Percentiles rank a stretch among this genome's conserved stretches.
phyloP scores from a whole-genome alignment of 2,113 vertebrate species.

The Mormyrus lacerda region DNA sequence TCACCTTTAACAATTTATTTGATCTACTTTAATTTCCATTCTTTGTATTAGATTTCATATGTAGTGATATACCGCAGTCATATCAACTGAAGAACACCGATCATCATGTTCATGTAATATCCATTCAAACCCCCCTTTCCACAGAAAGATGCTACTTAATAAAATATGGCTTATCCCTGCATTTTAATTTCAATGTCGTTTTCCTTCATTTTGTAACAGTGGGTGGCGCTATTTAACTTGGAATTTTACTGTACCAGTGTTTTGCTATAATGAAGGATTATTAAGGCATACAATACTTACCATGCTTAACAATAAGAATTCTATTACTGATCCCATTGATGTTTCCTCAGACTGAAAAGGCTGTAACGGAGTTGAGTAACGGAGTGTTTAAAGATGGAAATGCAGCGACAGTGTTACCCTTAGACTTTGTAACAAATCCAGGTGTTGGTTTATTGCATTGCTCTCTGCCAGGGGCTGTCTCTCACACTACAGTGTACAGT shows the following conservation, averaged over 20 bases:
- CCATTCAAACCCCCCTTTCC: background rate
- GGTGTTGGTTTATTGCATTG: background rate
- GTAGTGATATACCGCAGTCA: background rate
- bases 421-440: background rate
- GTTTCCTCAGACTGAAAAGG: background rate
- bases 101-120: background rate
- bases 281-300: background rate
- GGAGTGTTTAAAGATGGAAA: background rate
- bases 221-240: constrained; percentile 3
- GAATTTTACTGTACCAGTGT: background rate
- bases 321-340: background rate
- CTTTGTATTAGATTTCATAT: background rate
- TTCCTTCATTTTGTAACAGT: background rate
- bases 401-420: background rate
- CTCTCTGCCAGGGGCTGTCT: background rate
- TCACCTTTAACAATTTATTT: background rate
- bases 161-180: background rate
- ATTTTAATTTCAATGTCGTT: background rate
- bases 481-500: background rate
- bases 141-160: background rate
- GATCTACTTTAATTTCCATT: background rate
- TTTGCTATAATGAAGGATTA: background rate
- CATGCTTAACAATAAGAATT: background rate
- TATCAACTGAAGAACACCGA: background rate
- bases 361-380: no score